Conservation (phyloP, 2,888 invertebrate genomes). For the Icerya purchasi region DNA sequence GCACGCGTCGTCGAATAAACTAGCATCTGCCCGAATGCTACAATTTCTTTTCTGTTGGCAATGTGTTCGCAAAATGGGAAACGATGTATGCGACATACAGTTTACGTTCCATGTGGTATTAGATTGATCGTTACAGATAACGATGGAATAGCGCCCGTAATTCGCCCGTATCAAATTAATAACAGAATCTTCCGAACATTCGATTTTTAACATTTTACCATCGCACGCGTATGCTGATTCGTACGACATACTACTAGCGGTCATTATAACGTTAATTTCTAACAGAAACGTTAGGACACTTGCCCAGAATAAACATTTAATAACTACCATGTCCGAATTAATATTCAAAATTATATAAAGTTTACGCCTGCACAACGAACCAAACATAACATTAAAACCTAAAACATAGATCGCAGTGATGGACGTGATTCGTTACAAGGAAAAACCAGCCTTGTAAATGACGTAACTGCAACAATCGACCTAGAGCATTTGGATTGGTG, state of each 20-base stretch:
- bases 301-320: not conserved
- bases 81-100: conserved; percentile 77
- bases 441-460: too few relatives aligned
- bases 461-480: too few relatives aligned
- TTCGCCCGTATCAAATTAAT: conserved; percentile 83
- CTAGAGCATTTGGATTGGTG: too few relatives aligned
- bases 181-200: conserved; percentile 68
- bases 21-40: conserved; percentile 69
- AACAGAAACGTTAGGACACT: not conserved
- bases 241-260: conserved; percentile 28
- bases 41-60: conserved; percentile 79
- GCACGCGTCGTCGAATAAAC: conserved; percentile 79
- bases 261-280: not conserved
- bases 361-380: not conserved
- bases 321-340: not conserved
- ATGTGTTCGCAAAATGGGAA: conserved; percentile 70
- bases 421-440: too few relatives aligned
- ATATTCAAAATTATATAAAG: not conserved
- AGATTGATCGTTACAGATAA: conserved; percentile 87
- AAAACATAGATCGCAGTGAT: too few relatives aligned
- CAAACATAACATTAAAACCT: not conserved
- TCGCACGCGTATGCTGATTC: conserved; percentile 87
- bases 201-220: conserved; percentile 69
- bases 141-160: conserved; percentile 84
- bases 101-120: conserved; percentile 93